A percentile compares a stretch with the other conserved stretches of the same genome.
phyloP scores from a whole-genome alignment of 2,113 vertebrate species.

The Phoxinus phoxinus region DNA sequence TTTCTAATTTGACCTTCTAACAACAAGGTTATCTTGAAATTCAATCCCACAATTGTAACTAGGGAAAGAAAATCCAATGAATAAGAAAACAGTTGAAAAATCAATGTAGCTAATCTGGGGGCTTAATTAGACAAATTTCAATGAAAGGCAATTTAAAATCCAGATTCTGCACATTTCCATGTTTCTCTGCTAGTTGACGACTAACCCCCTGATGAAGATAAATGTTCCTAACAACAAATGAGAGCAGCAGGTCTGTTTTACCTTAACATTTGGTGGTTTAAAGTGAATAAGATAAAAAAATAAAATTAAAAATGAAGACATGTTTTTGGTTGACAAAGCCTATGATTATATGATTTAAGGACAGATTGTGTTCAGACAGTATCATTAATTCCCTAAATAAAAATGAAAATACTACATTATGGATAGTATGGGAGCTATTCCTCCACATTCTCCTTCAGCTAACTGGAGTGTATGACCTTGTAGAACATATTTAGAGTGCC shows the following conservation, averaged over 20 bases:
- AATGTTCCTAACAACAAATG: conserved; percentile 12
- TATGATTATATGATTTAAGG: background rate
- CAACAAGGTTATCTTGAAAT: conserved; percentile 35
- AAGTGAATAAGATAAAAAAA: conserved; percentile 23
- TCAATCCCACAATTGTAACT: background rate
- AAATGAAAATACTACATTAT: background rate
- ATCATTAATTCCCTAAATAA: background rate
- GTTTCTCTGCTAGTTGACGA: background rate
- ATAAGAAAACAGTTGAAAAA: conserved; percentile 30
- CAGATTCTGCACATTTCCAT: background rate
- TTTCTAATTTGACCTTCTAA: conserved; percentile 31
- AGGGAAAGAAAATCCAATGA: conserved; percentile 25
- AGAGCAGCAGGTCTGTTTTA: background rate
- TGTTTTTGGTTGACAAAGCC: background rate
- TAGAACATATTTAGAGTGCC: background rate
- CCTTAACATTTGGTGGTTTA: background rate
- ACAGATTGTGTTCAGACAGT: background rate
- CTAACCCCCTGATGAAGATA: conserved; percentile 22
- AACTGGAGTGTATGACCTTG: background rate
- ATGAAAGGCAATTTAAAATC: conserved; percentile 49
- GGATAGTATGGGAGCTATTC: background rate
- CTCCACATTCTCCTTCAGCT: background rate
- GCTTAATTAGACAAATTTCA: conserved; percentile 49
- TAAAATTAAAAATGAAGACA: background rate
- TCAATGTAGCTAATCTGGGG: conserved; percentile 37